Base-by-base conservation (phyloP, 2,113 vertebrate genomes). In the Corythaixoides concolor region DNA sequence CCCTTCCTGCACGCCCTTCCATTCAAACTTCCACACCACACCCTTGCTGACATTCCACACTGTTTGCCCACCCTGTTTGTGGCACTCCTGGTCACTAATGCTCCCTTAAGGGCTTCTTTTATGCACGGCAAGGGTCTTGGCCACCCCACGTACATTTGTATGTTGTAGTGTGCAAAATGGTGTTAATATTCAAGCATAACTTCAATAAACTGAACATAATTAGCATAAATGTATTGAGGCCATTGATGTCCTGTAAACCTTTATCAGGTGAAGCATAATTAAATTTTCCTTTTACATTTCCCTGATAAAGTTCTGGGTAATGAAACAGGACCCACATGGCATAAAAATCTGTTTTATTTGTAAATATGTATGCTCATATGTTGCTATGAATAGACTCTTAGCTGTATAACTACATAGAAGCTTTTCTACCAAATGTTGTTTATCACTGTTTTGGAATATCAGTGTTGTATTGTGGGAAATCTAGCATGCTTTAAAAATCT, bases 151-250 rank as follows among this genome's bases (percentile, higher is more conserved):
- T 43, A 43, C 41, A 13, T 43, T 43, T 82, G 3, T 19, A 15
- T 35, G 23, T 78, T 15, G 6, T 64, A 72, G 5, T 23, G 12
- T 70, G 9, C 92, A 47, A 88, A 85, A 92, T 88, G 15, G 3
- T 37, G 45, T 59, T 93, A 67, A 68, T 85, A 56, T 72, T 85
- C 52, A 82, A 92, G 37, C 45, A 59, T 70, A 32, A 37, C 35
- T 78, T 89, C 41, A 88, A 87, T 50, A 78, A 95, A 88, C 47
- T 23, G 78, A 16, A 63, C 4, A 53, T 88, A 78, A 93, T 95
- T 49, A 67, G n/a, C 0, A 0, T 66, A 67, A 63, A 45, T 20
- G 1, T 45, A 7, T 62, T 66, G 45, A 62, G 26, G 28, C 30
- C 11, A 20, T 17, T 49, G 28, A 32, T 76, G n/a, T 75, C 56